Conservation (phyloP, 2,888 invertebrate genomes). For the Halictus quadricinctus region DNA sequence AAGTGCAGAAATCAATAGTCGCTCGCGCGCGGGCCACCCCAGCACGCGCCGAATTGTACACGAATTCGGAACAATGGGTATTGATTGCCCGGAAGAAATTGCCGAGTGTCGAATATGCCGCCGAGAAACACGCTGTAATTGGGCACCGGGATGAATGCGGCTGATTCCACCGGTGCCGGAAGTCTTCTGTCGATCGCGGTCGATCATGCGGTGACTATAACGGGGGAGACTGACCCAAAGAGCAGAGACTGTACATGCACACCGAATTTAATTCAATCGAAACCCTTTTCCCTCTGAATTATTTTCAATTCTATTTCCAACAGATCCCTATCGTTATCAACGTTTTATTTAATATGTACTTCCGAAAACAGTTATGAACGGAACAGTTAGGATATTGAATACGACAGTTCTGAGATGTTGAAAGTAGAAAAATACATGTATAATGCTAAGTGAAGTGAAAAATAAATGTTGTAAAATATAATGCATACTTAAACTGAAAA, state of each 20-base stretch:
- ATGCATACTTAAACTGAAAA: not conserved
- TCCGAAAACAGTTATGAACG: not conserved
- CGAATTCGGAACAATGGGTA: slow-evolving; percentile 52
- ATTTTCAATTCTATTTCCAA: too few relatives aligned
- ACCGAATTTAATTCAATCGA: not conserved
- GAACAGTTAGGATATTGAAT: too few relatives aligned
- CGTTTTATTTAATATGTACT: too few relatives aligned
- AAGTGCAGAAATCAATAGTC: slow-evolving; percentile 54
- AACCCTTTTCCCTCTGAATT: too few relatives aligned
- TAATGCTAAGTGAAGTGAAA: not conserved
- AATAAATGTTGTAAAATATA: not conserved
- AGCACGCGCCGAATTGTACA: slow-evolving; percentile 49
- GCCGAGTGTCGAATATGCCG: slow-evolving; percentile 45
- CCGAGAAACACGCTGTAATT: slow-evolving; percentile 42
- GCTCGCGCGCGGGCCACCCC: slow-evolving; percentile 29
- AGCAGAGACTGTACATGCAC: not conserved
- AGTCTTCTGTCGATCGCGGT: not conserved
- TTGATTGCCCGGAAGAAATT: slow-evolving; percentile 55
- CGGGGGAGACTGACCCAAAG: not conserved
- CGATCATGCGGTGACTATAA: not conserved
- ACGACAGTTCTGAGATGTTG: not conserved
- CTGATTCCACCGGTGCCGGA: slow-evolving; percentile 8
- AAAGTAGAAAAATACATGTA: not conserved
- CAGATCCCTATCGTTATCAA: too few relatives aligned
- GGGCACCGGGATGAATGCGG: slow-evolving; percentile 13